Evolutionary conservation across 2,797 vertebrate species (phyloP), one percentile per base, ranked within the genome.

Genomic region (Decapterus maruadsi): DNA sequence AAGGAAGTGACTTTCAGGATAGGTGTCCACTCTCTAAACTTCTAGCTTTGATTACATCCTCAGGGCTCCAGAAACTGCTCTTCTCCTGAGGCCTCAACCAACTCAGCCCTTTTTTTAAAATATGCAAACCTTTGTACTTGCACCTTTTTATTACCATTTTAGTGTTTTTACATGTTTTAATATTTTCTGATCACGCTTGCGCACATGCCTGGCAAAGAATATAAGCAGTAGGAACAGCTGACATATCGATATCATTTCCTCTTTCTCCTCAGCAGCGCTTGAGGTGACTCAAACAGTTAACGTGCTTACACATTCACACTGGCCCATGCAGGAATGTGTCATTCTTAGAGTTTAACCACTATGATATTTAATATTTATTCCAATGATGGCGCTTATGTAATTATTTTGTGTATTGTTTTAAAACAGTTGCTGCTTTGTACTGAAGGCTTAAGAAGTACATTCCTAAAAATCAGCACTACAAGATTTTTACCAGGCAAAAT

Each of bases 361-460:
- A 76, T 66, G 69, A 87, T 93, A 93, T 94, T 94, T 93, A 93
- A 89, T 93, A 93, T 93, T 94, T 93, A 94, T 93, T 91, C 79
- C 29, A 13, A 74, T 84, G 83, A 84, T 92, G 89, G 77, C 81
- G 85, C 74, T 90, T 91, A 90, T 91, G 91, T 92, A 87, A 91
- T 72, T 73, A 76, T 84, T 80, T 83, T 87, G 56, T 81, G 67
- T 89, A 80, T 87, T 9, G 58, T 86, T 82, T 68, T 14, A 57
- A 73, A 85, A 76, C 60, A 69, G 61, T 50, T 53, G 80, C 78
- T 87, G 86, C 85, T 92, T 91, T 90, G 79, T 90, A 91, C 81
- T 72, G 68, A 77, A 75, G 71, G 65, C 63, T 83, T 78, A 66
- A 84, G 55, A 60, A 74, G 74, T 78, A 74, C 76, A 83, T 80